phyloP scores from a whole-genome alignment of 2,113 vertebrate genomes.

The Megaleporinus macrocephalus region DNA sequence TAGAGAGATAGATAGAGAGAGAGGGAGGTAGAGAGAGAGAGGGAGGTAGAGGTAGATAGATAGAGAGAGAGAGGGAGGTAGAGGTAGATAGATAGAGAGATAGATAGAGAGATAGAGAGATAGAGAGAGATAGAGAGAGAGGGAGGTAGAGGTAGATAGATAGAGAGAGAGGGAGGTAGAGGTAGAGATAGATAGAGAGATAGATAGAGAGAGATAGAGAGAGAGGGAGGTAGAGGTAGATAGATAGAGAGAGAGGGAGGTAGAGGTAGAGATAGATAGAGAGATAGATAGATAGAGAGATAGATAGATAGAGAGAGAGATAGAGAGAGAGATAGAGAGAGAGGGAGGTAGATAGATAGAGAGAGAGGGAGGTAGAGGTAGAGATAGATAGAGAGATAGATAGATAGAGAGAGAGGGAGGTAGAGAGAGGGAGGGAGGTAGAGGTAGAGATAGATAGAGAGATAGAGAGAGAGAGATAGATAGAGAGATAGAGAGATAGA shows the following conservation, averaged over 20 bases:
- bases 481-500: slow-evolving; percentile 2
- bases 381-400: not conserved
- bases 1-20: not conserved
- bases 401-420: not conserved
- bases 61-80: not conserved
- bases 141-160: no score
- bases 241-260: not conserved
- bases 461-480: not conserved
- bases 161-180: not conserved
- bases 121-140: slow-evolving; percentile 18
- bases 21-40: not conserved
- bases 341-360: not conserved
- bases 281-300: no score
- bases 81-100: no score
- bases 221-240: slow-evolving; percentile 21
- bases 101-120: not conserved
- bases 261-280: not conserved
- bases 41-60: not conserved
- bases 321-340: not conserved
- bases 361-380: slow-evolving; percentile 13
- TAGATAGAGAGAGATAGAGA: not conserved
- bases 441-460: not conserved
- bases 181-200: no score
- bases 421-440: not conserved
- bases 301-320: slow-evolving; percentile 28